These are phyloP conservation scores for Eclectus roratus DNA, from an alignment of 2,113 vertebrate genomes.

Conservation along the genomic window DNA sequence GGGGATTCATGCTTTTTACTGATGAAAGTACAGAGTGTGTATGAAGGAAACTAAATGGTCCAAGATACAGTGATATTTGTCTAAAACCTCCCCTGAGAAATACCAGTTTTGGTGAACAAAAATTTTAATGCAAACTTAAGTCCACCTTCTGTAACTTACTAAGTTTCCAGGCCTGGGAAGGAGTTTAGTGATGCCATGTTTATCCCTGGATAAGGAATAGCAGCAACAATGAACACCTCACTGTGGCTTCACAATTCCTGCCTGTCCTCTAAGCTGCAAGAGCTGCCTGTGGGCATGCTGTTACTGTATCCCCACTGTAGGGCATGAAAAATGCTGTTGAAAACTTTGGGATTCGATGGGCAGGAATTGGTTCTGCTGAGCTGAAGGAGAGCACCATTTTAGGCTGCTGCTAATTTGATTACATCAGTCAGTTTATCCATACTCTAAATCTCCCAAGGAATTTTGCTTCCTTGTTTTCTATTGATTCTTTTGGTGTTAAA, in stretches of 20 bases:
- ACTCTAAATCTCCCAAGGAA: not conserved
- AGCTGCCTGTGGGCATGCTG: not conserved
- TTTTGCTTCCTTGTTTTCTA: not conserved
- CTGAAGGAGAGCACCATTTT: not conserved
- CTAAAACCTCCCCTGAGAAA: not conserved
- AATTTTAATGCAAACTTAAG: not conserved
- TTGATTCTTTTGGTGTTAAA: not conserved
- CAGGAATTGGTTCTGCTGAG: not conserved
- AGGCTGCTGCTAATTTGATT: not conserved
- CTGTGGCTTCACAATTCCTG: not conserved
- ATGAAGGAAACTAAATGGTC: not conserved
- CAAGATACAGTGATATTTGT: not conserved
- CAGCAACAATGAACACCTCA: not conserved
- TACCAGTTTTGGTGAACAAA: not conserved
- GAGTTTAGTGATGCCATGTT: fast-evolving
- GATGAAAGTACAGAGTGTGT: not conserved
- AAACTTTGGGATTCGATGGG: not conserved
- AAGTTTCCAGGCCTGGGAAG: not conserved
- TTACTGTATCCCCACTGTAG: not conserved
- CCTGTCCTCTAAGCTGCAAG: not conserved
- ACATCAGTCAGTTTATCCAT: not conserved
- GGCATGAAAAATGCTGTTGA: not conserved
- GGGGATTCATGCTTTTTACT: not conserved
- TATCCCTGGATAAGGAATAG: not conserved
- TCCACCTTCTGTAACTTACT: not conserved